Conservation (phyloP, 2,113 vertebrate genomes). For the Ctenomys sociabilis region DNA sequence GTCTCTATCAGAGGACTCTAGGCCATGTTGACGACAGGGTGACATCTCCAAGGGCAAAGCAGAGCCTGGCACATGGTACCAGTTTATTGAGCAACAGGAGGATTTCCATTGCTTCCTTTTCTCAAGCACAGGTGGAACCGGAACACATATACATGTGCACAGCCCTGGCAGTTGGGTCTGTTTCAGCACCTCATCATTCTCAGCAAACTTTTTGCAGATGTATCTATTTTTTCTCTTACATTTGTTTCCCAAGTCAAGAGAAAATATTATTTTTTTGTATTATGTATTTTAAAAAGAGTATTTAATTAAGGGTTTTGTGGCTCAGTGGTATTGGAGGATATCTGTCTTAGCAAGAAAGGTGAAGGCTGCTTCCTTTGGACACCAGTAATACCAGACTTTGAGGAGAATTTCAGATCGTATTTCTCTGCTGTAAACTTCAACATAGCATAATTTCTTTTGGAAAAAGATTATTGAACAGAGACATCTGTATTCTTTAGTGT, state of each 20-base stretch:
- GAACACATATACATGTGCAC: not conserved
- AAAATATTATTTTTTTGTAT: not conserved
- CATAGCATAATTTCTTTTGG: not conserved
- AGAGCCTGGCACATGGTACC: not conserved
- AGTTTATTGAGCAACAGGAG: not conserved
- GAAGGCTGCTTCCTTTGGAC: not conserved
- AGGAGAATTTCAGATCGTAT: conserved; percentile 24
- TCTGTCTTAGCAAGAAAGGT: not conserved
- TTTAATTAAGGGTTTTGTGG: conserved; percentile 16
- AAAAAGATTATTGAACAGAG: not conserved
- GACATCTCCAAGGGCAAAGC: not conserved
- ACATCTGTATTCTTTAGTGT: not conserved
- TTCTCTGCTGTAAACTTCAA: not conserved
- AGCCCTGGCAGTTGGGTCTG: not conserved
- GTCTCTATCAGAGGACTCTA: not conserved
- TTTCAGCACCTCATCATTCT: conserved; percentile 39
- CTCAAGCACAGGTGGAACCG: not conserved
- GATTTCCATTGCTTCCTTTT: not conserved
- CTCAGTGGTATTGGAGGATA: not conserved
- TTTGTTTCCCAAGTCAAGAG: conserved; percentile 19
- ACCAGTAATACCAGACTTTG: not conserved
- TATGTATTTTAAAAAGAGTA: conserved; percentile 46
- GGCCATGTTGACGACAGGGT: not conserved
- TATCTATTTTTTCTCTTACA: not conserved
- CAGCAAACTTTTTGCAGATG: conserved; percentile 27